Percentiles rank a stretch among this genome's conserved stretches.
phyloP scores from a whole-genome alignment of 2,113 vertebrate genomes.

The Rhea americana region DNA sequence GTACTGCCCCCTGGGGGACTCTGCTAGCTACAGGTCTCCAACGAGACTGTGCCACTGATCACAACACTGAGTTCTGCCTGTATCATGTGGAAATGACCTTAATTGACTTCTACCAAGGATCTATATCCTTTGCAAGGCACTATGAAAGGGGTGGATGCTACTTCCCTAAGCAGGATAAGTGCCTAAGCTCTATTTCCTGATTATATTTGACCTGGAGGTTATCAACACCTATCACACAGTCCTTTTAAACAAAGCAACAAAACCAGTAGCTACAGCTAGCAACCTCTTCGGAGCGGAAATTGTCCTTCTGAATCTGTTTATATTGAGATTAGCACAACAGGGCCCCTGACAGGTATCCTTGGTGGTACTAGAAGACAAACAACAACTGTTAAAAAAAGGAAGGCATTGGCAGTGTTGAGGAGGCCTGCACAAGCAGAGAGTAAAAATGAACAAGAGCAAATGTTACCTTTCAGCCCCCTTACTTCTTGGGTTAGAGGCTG shows the following conservation, averaged over 20 bases:
- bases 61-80: too few species aligned
- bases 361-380: too few species aligned
- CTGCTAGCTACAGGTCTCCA: too few species aligned
- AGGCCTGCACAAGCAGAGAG: background rate
- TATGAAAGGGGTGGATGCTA: background rate
- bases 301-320: background rate
- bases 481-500: conserved; percentile 13
- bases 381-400: background rate
- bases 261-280: background rate
- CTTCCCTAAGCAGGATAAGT: background rate
- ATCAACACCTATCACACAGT: background rate
- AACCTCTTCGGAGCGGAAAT: background rate
- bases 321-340: background rate
- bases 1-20: too few species aligned
- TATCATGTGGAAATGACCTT: background rate
- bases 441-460: conserved; percentile 18
- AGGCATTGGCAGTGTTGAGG: background rate
- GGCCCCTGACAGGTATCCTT: background rate
- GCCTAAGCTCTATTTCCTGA: background rate
- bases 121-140: background rate
- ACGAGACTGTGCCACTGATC: too few species aligned
- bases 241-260: background rate
- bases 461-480: conserved; percentile 9
- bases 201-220: background rate
- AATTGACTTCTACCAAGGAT: background rate